Conservation (phyloP, 2,888 invertebrate genomes). For the Drosophila putrida region DNA sequence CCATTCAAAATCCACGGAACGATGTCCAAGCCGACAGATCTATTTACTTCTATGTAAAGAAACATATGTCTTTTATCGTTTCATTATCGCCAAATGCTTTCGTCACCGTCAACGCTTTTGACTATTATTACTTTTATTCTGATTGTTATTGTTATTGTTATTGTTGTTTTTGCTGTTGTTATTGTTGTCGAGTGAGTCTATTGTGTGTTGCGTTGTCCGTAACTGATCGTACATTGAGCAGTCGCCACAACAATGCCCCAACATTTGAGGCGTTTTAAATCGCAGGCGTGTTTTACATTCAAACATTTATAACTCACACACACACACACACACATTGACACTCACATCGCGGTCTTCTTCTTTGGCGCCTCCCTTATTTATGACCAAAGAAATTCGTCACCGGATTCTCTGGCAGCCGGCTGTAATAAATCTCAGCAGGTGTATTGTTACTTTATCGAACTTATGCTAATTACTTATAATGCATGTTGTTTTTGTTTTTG, state of each 20-base stretch:
- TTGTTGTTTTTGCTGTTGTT: conserved; percentile 28
- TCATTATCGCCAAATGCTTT: conserved; percentile 75
- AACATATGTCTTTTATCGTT: conserved; percentile 73
- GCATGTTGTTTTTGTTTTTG: conserved; percentile 16
- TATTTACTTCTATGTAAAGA: background rate
- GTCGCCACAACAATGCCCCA: conserved; percentile 52
- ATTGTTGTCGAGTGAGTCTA: conserved; percentile 43
- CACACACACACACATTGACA: conserved; percentile 1
- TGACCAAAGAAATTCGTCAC: conserved; percentile 52
- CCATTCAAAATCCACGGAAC: conserved; percentile 6
- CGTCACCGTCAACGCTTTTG: conserved; percentile 65
- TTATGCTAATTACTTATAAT: conserved; percentile 59
- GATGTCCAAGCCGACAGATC: background rate
- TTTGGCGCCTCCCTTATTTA: conserved; percentile 29
- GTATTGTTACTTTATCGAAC: conserved; percentile 38
- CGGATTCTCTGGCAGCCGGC: conserved; percentile 19
- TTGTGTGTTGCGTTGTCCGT: conserved; percentile 52
- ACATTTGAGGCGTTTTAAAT: conserved; percentile 59
- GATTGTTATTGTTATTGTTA: conserved; percentile 15
- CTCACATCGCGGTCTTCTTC: background rate
- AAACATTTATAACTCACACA: conserved; percentile 8
- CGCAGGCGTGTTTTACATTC: conserved; percentile 46
- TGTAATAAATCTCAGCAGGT: conserved; percentile 56
- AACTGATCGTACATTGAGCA: conserved; percentile 58
- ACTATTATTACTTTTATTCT: conserved; percentile 45